Evolutionary conservation across 1,140 invertebrate genomes (phyloP), one percentile per base, ranked within the genome.

Genomic region (Amyelois transitella): DNA sequence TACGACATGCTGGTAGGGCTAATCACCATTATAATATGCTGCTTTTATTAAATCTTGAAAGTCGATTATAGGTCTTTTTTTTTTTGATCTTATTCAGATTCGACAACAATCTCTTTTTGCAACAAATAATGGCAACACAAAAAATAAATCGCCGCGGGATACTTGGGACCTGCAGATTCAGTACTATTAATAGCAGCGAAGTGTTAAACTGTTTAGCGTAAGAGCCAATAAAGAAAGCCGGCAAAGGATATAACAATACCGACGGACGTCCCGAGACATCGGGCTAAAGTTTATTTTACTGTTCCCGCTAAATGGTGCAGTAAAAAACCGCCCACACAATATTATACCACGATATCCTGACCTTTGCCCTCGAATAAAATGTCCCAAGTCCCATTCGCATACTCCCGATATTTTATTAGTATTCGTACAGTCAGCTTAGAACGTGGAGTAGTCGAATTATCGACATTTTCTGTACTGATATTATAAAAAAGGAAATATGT

Each of bases 321-420:
- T 84, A 82, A 86, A 75, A 81, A 76, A 73, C 70, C 81, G 75
- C 83, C 83, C 75, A 86, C 81, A 64, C 75, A 44, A 79, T 84
- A 62, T 73, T 71, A 71, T 69, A 62, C 72, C 68, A 77, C 76
- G 73, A 77, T 78, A 78, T 77, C 69, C 63, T 70, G 82, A 86
- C 81, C 83, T 78, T 63, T 81, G 79, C 72, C 76, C 82, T 75
- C 69, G 50, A 53, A 58, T 65, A 64, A 72, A 69, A 43, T 45
- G 24, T 47, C 18, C 58, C 58, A 62, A 58, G 57, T 54, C n/a
- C 58, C 58, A 63, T 58, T 49, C 57, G 55, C 56, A 56, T 60
- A 58, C 32, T 63, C 57, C 52, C 55, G 52, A 55, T 52, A 66
- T 61, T 67, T 64, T 67, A 67, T 67, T 64, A 43, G 32, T 38